Evolutionary conservation across 2,797 vertebrate species (phyloP).

Genomic region (Tokudaia muenninki): DNA sequence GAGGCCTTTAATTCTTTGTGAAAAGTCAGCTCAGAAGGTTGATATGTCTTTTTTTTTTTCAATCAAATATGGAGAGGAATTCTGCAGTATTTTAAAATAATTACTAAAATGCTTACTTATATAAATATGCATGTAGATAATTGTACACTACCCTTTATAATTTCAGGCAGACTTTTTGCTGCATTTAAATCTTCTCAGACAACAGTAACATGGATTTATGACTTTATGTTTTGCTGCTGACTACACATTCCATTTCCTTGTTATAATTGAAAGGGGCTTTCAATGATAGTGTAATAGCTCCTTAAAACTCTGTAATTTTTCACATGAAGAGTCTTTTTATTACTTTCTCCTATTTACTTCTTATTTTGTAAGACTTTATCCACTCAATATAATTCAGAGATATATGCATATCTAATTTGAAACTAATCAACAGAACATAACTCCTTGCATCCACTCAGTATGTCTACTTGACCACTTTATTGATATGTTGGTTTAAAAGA

Average conservation of each 20-base stretch:
- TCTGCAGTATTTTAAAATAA: conserved; percentile 5
- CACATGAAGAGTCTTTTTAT: neutral
- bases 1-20: neutral
- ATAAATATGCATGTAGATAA: neutral
- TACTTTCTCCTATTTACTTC: neutral
- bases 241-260: neutral
- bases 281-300: neutral
- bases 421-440: neutral
- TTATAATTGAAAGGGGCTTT: conserved; percentile 34
- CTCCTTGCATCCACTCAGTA: neutral
- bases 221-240: conserved; percentile 34
- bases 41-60: neutral
- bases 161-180: neutral
- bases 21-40: neutral
- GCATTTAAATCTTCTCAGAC: neutral
- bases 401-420: conserved; percentile 22
- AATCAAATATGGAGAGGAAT: conserved; percentile 43
- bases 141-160: neutral
- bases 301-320: conserved; percentile 44
- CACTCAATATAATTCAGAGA: conserved; percentile 5
- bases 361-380: neutral
- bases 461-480: neutral
- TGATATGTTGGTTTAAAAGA: conserved; percentile 43
- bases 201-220: conserved; percentile 19
- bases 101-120: neutral